Conservation (phyloP, 2,888 invertebrate species). For the Empis stercorea region DNA sequence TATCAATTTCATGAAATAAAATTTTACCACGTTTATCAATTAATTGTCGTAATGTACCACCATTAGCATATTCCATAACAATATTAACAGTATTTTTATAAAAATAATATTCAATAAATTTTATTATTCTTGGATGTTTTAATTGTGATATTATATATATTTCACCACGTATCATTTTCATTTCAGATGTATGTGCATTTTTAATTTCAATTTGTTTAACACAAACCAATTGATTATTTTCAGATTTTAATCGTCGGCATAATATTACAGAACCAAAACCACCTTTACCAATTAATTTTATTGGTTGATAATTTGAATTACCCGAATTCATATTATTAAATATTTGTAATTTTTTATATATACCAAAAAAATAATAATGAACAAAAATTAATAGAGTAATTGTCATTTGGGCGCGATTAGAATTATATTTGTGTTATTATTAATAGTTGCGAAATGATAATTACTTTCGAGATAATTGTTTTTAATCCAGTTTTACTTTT, state of each 20-base stretch:
- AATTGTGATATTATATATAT: constrained; percentile 30
- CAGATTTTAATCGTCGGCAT: too few species aligned
- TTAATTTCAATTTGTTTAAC: constrained; percentile 28
- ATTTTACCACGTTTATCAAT: constrained; percentile 12
- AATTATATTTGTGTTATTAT: too few species aligned
- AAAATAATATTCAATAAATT: constrained; percentile 25
- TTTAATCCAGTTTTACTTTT: too few species aligned
- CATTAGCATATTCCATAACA: constrained; percentile 30
- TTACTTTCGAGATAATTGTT: too few species aligned
- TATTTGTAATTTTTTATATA: too few species aligned
- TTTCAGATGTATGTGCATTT: constrained; percentile 18
- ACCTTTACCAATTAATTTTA: neutral
- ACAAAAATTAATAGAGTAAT: too few species aligned
- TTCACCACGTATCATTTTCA: constrained; percentile 28
- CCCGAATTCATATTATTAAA: neutral
- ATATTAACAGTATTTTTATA: constrained; percentile 25
- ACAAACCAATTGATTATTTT: constrained; percentile 19
- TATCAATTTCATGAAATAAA: constrained; percentile 16
- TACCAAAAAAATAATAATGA: too few species aligned
- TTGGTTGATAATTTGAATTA: neutral
- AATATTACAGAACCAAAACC: neutral
- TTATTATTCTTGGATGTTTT: constrained; percentile 29
- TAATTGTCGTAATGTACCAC: constrained; percentile 27
- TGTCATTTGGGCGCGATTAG: too few species aligned
- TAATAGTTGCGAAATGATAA: too few species aligned